Base-by-base conservation (phyloP, 2,888 invertebrate species). In the Zygogramma bicolorata region DNA sequence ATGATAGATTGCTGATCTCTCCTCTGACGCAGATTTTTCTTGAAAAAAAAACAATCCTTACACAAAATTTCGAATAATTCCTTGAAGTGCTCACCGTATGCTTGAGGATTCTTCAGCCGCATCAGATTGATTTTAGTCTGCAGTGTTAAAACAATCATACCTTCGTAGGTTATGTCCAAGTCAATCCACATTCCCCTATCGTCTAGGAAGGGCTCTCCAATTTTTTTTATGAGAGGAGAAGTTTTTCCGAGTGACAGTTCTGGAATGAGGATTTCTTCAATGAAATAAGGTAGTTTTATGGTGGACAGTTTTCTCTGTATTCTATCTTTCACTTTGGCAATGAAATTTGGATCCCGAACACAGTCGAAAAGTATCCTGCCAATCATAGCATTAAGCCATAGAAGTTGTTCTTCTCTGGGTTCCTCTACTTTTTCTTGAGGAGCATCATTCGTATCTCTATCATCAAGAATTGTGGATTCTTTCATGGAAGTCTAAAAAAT, bases 111-210 rank as follows among this genome's bases (percentile, higher is more conserved):
- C 71, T 86, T 90, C 70, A 94, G 85, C 83, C 92, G 93, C 90
- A 94, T 91, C 57, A 95, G 86, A 88, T 97, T 97, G 79, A 97
- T 89, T 85, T 97, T 96, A 1, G 97, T 97, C 84, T 95, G 94
- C 38, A 98, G 90, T 1, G 94, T 94, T 90, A 97, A 93, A 76
- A 92, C 91, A 49, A 95, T 91, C 77, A 91, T 90, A 62, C 96
- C 96, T 79, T 92, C 92, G 87, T 96, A 96, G 2, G 91, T 90
- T 70, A 97, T 86, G 82, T 95, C 94, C 13, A 97, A 88, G 87
- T 97, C 95, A 0, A 96, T 89, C 97, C 97, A 98, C 68, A 97
- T 88, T 40, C 97, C 97, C 82, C 93, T 91, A 77, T 93, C 92
- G 87, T 97, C 95, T 75, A 94, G 86, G 53, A 90, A 86, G 0